phyloP scores from a whole-genome alignment of 2,888 invertebrate species.

The Leptinotarsa tumamoca region DNA sequence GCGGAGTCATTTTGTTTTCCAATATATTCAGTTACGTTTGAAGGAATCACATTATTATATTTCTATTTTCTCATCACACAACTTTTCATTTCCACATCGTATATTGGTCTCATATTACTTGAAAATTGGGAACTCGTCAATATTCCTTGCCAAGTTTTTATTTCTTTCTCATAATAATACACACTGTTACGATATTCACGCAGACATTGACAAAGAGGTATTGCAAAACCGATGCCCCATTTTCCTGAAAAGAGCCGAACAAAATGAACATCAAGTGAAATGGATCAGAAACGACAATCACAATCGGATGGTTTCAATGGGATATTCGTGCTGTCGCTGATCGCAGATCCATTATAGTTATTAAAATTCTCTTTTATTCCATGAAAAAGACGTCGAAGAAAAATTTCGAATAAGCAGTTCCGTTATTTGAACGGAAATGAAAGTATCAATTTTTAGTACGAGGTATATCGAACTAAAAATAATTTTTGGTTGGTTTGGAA shows the following conservation, averaged over 20 bases:
- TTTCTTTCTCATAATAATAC: not conserved
- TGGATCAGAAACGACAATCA: slow-evolving; percentile 57
- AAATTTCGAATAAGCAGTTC: slow-evolving; percentile 40
- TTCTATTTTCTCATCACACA: no score
- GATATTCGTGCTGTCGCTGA: slow-evolving; percentile 39
- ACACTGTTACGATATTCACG: slow-evolving; percentile 14
- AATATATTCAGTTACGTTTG: no score
- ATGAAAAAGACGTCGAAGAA: slow-evolving; percentile 37
- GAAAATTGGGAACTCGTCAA: not conserved
- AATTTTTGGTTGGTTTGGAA: no score
- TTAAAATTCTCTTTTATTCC: slow-evolving; percentile 53
- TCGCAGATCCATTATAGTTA: slow-evolving; percentile 54
- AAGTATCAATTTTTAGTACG: not conserved
- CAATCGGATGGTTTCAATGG: slow-evolving; percentile 47
- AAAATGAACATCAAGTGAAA: slow-evolving; percentile 55
- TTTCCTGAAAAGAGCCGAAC: slow-evolving; percentile 47
- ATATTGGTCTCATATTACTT: no score
- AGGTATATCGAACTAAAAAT: no score
- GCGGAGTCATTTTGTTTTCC: no score
- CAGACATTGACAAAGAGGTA: slow-evolving; percentile 30
- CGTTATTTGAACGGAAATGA: slow-evolving; percentile 33
- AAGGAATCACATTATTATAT: no score
- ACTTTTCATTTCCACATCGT: no score
- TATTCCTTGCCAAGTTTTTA: not conserved
- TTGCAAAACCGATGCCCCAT: slow-evolving; percentile 45